Conservation (phyloP, 2,888 invertebrate genomes). For the Hyppa rectilinea region DNA sequence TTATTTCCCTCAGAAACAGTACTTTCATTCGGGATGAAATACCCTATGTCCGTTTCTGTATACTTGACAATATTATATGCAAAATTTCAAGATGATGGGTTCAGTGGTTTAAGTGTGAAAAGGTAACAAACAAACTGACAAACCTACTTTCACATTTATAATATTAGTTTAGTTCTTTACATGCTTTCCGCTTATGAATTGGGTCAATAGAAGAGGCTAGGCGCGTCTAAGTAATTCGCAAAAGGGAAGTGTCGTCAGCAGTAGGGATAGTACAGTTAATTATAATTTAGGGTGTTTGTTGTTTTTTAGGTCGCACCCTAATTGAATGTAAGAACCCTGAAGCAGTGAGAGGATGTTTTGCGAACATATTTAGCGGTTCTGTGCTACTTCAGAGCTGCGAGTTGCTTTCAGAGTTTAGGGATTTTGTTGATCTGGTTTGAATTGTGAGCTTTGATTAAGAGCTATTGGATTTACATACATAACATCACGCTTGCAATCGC, state of each 20-base stretch:
- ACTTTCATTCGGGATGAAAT: too few relatives aligned
- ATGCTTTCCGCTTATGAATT: slow-evolving; percentile 46
- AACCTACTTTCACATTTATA: too few relatives aligned
- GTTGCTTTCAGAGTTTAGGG: background rate
- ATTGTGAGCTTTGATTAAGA: too few relatives aligned
- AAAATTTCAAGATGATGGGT: too few relatives aligned
- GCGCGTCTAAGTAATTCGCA: slow-evolving; percentile 68
- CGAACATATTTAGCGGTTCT: background rate
- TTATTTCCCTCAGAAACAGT: too few relatives aligned
- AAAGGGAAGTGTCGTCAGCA: slow-evolving; percentile 70
- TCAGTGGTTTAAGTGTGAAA: too few relatives aligned
- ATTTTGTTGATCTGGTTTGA: background rate
- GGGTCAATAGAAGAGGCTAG: slow-evolving; percentile 27
- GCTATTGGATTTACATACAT: too few relatives aligned
- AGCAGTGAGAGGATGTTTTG: background rate
- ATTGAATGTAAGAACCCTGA: background rate
- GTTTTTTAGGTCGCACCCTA: slow-evolving; percentile 44
- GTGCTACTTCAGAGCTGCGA: background rate
- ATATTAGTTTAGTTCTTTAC: too few relatives aligned
- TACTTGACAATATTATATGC: too few relatives aligned
- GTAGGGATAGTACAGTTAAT: slow-evolving; percentile 70
- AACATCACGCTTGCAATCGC: too few relatives aligned
- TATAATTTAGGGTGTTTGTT: slow-evolving; percentile 62
- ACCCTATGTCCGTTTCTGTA: too few relatives aligned
- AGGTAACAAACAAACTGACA: too few relatives aligned